Evolutionary conservation across 2,888 invertebrate species (phyloP).

Genomic region (Anorthoa munda): DNA sequence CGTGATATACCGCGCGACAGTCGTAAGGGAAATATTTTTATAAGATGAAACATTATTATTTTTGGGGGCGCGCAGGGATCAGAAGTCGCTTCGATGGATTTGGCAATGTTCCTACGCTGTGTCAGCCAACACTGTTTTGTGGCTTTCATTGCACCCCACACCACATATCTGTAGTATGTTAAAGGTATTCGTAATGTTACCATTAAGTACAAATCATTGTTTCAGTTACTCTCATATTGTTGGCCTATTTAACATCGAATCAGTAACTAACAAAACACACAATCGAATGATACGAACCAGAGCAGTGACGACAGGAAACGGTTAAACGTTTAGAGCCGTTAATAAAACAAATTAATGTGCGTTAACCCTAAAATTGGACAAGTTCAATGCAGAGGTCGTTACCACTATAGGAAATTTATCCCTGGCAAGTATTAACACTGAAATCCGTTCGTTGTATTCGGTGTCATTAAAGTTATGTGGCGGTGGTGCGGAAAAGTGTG

Average conservation of each 20-base stretch:
- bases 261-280: slow-evolving; percentile 67
- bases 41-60: slow-evolving; percentile 91
- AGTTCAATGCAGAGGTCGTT: slow-evolving; percentile 90
- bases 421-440: slow-evolving; percentile 89
- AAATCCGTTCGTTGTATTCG: slow-evolving; percentile 90
- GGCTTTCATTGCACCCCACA: slow-evolving; percentile 61
- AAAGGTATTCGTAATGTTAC: slow-evolving; percentile 33
- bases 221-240: slow-evolving; percentile 50
- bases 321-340: slow-evolving; percentile 87
- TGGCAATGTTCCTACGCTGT: slow-evolving; percentile 77
- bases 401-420: slow-evolving; percentile 90
- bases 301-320: slow-evolving; percentile 86
- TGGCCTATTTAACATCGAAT: slow-evolving; percentile 53
- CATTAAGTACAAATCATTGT: slow-evolving; percentile 53
- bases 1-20: slow-evolving; percentile 90
- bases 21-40: slow-evolving; percentile 91
- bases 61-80: slow-evolving; percentile 88
- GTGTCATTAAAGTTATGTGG: slow-evolving; percentile 86
- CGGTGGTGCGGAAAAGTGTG: slow-evolving; percentile 77
- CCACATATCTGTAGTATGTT: slow-evolving; percentile 60
- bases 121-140: slow-evolving; percentile 66
- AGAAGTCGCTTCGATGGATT: slow-evolving; percentile 87
- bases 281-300: slow-evolving; percentile 80
- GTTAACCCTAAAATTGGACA: slow-evolving; percentile 91
- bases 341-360: slow-evolving; percentile 90